These are phyloP conservation scores for Montipora capricornis DNA, from an alignment of 64 coral and sea anemone species.

Conservation along the genomic window DNA sequence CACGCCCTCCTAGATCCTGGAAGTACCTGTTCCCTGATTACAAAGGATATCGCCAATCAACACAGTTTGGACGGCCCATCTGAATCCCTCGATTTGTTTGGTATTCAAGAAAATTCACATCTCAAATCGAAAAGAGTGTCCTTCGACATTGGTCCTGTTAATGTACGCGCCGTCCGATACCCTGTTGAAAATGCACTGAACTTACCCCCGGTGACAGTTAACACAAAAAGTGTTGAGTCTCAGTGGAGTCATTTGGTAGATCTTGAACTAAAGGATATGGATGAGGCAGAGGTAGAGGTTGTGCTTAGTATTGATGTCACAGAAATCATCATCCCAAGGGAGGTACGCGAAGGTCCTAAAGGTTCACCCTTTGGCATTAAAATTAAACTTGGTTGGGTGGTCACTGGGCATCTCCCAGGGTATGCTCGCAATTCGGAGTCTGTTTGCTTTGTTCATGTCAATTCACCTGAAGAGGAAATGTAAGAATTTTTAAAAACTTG, in stretches of 20 bases:
- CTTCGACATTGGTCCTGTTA: background rate
- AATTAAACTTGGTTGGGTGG: background rate
- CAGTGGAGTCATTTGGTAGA: conserved; percentile 27
- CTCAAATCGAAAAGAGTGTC: background rate
- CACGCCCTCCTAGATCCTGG: conserved; percentile 16
- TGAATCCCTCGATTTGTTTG: conserved; percentile 8
- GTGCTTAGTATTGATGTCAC: background rate
- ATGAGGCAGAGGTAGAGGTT: conserved; percentile 3
- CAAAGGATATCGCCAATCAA: background rate
- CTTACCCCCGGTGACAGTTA: conserved; percentile 4
- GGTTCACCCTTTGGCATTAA: no score
- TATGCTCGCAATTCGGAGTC: conserved; percentile 23
- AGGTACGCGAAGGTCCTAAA: no score
- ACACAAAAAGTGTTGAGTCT: background rate
- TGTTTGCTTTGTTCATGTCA: conserved; percentile 19
- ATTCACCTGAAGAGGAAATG: background rate
- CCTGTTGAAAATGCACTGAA: conserved; percentile 18
- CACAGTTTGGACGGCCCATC: background rate
- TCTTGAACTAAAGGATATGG: conserved; percentile 19
- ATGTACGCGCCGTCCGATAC: background rate
- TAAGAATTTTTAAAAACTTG: no score
- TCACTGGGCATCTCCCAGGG: conserved; percentile 5
- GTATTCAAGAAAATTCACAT: background rate
- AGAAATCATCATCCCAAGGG: no score
- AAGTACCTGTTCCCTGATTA: conserved; percentile 22